Conservation (phyloP, 2,113 vertebrate genomes). For the Rhipidura dahli region DNA sequence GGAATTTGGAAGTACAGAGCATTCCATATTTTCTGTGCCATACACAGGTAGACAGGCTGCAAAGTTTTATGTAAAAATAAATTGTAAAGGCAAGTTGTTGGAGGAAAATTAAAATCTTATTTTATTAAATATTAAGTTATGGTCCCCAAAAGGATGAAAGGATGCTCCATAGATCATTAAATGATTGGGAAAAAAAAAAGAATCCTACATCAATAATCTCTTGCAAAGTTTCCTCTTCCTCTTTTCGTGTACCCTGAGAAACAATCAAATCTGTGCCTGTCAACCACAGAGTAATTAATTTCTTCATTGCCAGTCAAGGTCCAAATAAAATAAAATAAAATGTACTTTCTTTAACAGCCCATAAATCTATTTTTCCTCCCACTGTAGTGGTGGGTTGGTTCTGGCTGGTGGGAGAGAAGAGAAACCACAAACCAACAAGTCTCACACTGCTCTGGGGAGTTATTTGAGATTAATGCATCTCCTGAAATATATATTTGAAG, state of each 20-base stretch:
- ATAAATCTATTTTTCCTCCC: background rate
- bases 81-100: background rate
- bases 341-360: background rate
- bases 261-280: background rate
- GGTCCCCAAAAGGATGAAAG: background rate
- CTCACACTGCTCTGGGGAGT: background rate
- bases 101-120: slow-evolving; percentile 14
- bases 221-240: background rate
- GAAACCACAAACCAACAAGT: background rate
- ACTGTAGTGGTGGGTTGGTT: background rate
- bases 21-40: background rate
- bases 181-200: background rate
- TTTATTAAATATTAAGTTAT: background rate
- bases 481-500: background rate
- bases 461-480: background rate
- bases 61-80: slow-evolving; percentile 7
- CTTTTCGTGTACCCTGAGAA: background rate
- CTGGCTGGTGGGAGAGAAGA: background rate
- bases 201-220: background rate
- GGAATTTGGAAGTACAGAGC: too few species aligned
- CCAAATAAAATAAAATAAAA: slow-evolving; percentile 17
- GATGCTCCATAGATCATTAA: slow-evolving; percentile 19
- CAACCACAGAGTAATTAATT: slow-evolving; percentile 24
- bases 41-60: background rate
- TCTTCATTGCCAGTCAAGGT: slow-evolving; percentile 34